Evolutionary conservation across 2,113 vertebrate genomes (phyloP).

Genomic region (Petromus typicus): DNA sequence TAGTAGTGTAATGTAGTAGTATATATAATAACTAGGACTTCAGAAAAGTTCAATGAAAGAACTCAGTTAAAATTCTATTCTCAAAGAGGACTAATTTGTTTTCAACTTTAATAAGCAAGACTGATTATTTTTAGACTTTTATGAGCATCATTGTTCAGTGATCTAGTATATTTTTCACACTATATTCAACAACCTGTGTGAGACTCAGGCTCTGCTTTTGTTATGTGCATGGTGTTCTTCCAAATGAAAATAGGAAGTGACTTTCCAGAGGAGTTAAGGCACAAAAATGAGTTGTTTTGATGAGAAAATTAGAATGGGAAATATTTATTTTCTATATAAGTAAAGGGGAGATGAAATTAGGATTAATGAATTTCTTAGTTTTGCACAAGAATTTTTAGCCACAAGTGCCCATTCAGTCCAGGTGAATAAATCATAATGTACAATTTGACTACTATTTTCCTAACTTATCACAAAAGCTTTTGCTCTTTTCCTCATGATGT

Average conservation of each 20-base stretch:
- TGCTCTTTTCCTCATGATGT: neutral
- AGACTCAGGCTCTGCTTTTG: neutral
- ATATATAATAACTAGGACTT: neutral
- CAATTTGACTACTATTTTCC: neutral
- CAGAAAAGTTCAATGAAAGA: too few relatives aligned
- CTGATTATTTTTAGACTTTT: neutral
- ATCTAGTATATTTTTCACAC: neutral
- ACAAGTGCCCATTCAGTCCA: too few relatives aligned
- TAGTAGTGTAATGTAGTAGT: neutral
- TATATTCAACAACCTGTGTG: neutral
- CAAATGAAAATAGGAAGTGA: neutral
- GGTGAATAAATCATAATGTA: neutral
- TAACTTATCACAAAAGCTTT: neutral
- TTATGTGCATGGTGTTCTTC: neutral
- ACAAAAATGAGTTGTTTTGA: neutral
- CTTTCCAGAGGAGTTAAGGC: neutral
- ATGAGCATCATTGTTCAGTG: neutral
- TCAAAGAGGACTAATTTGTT: neutral
- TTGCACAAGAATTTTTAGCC: neutral
- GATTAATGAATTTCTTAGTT: neutral
- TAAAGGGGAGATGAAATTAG: neutral
- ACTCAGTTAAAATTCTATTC: neutral
- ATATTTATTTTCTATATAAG: neutral
- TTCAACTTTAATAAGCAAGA: neutral
- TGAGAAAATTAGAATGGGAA: neutral